Conservation (phyloP, 2,888 invertebrate species). For the Zaprionus obscuricornis region DNA sequence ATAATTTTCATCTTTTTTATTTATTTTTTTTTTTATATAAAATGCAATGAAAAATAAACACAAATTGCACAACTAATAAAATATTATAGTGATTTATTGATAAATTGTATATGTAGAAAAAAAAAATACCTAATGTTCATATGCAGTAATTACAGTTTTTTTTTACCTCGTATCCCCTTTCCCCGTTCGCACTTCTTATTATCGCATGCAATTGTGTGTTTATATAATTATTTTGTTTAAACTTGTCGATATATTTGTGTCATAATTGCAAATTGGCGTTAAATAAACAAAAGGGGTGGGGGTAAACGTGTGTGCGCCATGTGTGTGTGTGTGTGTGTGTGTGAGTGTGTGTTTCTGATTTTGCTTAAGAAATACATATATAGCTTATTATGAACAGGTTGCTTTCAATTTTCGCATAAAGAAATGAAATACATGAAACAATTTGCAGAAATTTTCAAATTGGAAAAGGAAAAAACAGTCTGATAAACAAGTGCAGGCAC, state of each 20-base stretch:
- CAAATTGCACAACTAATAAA: conserved; percentile 33
- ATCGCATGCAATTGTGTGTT: no score
- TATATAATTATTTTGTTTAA: conserved; percentile 20
- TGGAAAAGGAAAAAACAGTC: conserved; percentile 6
- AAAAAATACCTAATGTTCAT: neutral
- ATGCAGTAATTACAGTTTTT: conserved; percentile 15
- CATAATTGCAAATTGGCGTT: conserved; percentile 33
- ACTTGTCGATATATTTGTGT: conserved; percentile 9
- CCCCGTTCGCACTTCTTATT: no score
- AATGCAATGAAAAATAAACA: conserved; percentile 18
- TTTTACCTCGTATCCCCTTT: no score
- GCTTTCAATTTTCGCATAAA: conserved; percentile 8
- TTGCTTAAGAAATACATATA: conserved; percentile 18
- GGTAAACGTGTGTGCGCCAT: neutral
- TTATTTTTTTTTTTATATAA: conserved; percentile 7
- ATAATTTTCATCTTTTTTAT: no score
- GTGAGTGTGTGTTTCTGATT: conserved; percentile 4
- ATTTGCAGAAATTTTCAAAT: conserved; percentile 21
- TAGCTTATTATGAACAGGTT: conserved; percentile 23
- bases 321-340: conserved; percentile 2
- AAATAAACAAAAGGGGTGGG: conserved; percentile 37
- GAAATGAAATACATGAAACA: conserved; percentile 4
- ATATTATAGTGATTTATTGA: conserved; percentile 22
- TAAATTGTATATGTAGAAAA: conserved; percentile 4
- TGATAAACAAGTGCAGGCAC: conserved; percentile 3